These are phyloP conservation scores for Craseonycteris thonglongyai DNA, from an alignment of 2,113 vertebrate species.

Conservation along the genomic window DNA sequence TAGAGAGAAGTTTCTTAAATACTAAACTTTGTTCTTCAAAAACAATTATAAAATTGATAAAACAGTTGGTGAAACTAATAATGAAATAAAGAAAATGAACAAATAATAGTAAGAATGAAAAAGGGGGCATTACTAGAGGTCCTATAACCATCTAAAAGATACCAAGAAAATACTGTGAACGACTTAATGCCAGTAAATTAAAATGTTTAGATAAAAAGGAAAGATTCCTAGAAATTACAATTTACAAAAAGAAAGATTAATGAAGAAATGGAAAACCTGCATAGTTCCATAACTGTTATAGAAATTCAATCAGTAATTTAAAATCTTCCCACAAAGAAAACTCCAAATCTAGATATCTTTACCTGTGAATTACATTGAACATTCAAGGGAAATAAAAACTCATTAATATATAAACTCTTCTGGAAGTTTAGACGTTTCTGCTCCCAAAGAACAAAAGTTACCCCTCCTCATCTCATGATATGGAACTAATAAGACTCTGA, in stretches of 20 bases:
- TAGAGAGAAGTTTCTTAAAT: background rate
- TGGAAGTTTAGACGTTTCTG: background rate
- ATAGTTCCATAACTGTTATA: background rate
- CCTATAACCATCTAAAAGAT: background rate
- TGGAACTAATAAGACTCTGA: background rate
- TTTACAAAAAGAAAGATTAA: constrained; percentile 22
- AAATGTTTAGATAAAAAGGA: constrained; percentile 19
- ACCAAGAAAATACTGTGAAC: background rate
- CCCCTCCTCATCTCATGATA: background rate
- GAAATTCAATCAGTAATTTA: constrained; percentile 15
- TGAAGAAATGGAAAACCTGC: constrained; percentile 28
- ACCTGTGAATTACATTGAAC: background rate
- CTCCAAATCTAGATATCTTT: background rate
- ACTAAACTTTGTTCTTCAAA: background rate
- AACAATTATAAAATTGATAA: background rate
- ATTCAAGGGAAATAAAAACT: background rate
- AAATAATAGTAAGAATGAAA: background rate
- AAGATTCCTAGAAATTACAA: constrained; percentile 18
- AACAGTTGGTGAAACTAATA: background rate
- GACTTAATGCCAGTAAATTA: background rate
- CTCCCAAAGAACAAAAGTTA: background rate
- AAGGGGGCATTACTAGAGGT: background rate
- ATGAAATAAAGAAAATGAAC: background rate
- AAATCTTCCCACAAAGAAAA: constrained; percentile 16
- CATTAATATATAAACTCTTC: background rate